Base-by-base conservation (phyloP, 2,888 invertebrate genomes). In the Stenodema calcarata region DNA sequence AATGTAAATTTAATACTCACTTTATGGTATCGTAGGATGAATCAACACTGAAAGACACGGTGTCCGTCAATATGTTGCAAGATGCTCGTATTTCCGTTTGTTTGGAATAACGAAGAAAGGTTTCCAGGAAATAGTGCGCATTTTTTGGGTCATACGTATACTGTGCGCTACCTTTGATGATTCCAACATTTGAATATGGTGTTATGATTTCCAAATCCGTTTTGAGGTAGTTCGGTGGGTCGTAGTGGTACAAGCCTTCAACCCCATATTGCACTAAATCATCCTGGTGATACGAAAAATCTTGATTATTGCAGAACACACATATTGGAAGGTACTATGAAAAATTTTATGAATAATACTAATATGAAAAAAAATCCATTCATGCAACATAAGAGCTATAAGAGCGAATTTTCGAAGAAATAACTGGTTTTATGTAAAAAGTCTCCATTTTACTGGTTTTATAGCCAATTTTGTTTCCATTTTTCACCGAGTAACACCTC, bases 111-210 rank as follows among this genome's bases (percentile, higher is more conserved):
- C 89, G 89, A n/a, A 89, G 79, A 47, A 88, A 89, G 27, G 88
- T 87, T 50, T 90, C 89, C 16, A 89, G 62, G 47, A 89, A 88
- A 54, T 89, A 89, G 18, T 89, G 6, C 50, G 82, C 7, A 79
- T 69, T 27, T 90, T 89, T n/a, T 88, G 87, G 80, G 90, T 91
- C 47, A 23, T 88, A 88, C 1, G 88, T 89, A 69, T 90, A 91
- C 0, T 89, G 69, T 0, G 91, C 11, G 2, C 90, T 89, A 0
- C 89, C 89, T 83, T 91, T 90, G 35, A 92, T 30, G 42, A 89
- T 90, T 78, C 90, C 90, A 47, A 92, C 86, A 69, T 90, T 89
- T 50, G 90, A 90, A n/a, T 92, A 89, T 89, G 92, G 92, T 3
- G 91, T 92, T 41, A 90, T 89, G 3, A 92, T 54, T 0, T 88